Base-by-base conservation (phyloP, 1,140 invertebrate species). In the Brachionus plicatilis region DNA sequence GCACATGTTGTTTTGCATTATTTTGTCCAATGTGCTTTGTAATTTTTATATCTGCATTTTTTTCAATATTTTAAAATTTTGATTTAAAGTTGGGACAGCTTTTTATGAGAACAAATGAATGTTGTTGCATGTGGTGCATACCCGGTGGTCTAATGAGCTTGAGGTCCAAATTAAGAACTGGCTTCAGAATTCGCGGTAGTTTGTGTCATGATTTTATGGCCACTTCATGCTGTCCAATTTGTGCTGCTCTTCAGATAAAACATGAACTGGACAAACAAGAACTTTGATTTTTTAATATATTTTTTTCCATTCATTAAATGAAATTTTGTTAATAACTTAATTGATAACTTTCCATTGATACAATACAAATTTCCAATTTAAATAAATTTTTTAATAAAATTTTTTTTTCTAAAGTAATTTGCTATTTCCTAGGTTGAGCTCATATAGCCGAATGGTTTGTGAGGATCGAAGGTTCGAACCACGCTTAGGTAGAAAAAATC, bases 41-140 rank as follows among this genome's bases (percentile, higher is more conserved):
- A 82, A 80, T 56, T 80, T 24, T 56, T 79, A 24, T 20, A 20
- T 50, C 7, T 29, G 27, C n/a, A 47, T 27, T 79, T n/a, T 53
- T 47, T 27, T 6, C n/a, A 27, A 2, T 33, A 41, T 27, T 50
- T 5, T 24, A 65, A 80, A 53, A 9, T 50, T 14, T 37, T 8
- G 6, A 70, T 37, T 1, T 43, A 27, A 33, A 80, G 76, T 60
- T 80, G 17, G 79, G 79, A 41, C 66, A 82, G 33, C 43, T 82
- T 27, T 82, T 82, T 68, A 82, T 20, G 41, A 60, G 79, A 82
- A 82, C 79, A 43, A 68, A 68, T 82, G 79, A 82, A 82, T 82
- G 79, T 68, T 82, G 79, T 47, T 82, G 79, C 43, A 82, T 82
- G 79, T 82, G 50, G 50, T 65, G 20, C 20, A 41, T 82, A 8